Base-by-base conservation (phyloP, 1,140 invertebrate genomes). In the Mactra quadrangularis region DNA sequence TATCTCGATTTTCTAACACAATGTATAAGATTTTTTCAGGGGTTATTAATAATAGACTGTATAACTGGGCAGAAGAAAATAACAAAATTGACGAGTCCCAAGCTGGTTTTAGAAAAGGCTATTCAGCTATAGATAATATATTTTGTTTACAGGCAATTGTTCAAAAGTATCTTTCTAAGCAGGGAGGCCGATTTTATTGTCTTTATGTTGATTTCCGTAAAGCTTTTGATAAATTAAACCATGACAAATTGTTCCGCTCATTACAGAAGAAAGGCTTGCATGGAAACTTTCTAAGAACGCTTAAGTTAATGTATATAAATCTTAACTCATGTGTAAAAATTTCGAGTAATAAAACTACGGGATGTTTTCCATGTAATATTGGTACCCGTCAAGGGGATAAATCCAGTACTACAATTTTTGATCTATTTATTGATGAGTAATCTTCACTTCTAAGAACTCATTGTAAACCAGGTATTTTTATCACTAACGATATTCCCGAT, bases 131-230 rank as follows among this genome's bases (percentile, higher is more conserved):
- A 15, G 79, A 82, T 52, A 82, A 82, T 33, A 66, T 82, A 17
- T 82, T 82, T 47, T 53, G 9, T 35, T n/a, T 71, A 25, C 50
- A 71, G 19, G 50, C 35, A 25, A 57, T 81, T 17, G 33, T 81
- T 9, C 77, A 81, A 22, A 81, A 81, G 41, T 81, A 81, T 60
- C 62, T 71, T 13, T 71, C 60, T 19, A 66, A 81, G 60, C 45
- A 70, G 38, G 66, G 38, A n/a, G 77, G 77, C n/a, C 17, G 52
- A 17, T 66, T 82, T 52, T 64, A 74, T 33, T 72, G 55, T n/a
- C 53, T 74, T 29, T 75, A 74, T 57, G 57, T 83, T 11, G 81
- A 83, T 57, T 83, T 83, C 62, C 22, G 25, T 19, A 75, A 75
- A 31, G 71, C 59, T 1, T 75, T 75, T 75, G 70, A 82, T 41